Percentiles rank a stretch among this genome's conserved stretches.
Evolutionary conservation across 92 coral and sea anemone genomes (phyloP).

Genomic region (Parazoanthus darwini): DNA sequence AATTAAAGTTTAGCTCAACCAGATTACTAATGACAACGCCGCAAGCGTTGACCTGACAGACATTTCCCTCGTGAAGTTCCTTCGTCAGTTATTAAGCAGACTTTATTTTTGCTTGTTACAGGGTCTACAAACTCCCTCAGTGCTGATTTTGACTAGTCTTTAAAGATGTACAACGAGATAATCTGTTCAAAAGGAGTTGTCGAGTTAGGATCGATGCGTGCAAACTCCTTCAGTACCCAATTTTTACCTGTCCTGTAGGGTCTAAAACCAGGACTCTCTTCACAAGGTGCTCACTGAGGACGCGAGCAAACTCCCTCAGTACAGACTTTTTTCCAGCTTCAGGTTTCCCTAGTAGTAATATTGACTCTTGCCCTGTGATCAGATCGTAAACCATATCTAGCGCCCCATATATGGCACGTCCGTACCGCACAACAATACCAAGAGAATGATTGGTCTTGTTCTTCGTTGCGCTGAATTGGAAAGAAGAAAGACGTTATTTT

Average conservation of each 20-base stretch:
- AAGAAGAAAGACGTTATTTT: neutral
- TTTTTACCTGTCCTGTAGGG: conserved; percentile 39
- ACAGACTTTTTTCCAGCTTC: conserved; percentile 44
- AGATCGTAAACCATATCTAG: conserved; percentile 47
- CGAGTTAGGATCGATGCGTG: too few relatives aligned
- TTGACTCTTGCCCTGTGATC: conserved; percentile 19
- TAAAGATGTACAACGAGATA: too few relatives aligned
- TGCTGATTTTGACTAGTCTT: too few relatives aligned
- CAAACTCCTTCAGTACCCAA: too few relatives aligned
- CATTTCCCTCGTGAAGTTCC: too few relatives aligned
- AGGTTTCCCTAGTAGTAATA: conserved; percentile 44
- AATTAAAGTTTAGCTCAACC: too few relatives aligned
- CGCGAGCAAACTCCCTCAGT: conserved; percentile 39
- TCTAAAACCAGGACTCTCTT: conserved; percentile 32
- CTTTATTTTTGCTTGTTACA: too few relatives aligned
- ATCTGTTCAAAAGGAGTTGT: too few relatives aligned
- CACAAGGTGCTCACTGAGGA: conserved; percentile 23
- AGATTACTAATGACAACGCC: too few relatives aligned
- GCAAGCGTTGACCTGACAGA: too few relatives aligned
- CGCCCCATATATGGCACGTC: conserved; percentile 47
- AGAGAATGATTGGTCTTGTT: conserved; percentile 34
- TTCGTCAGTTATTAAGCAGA: too few relatives aligned
- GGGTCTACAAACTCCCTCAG: too few relatives aligned
- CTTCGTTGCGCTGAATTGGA: conserved; percentile 21
- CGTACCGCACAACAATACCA: conserved; percentile 42